These are phyloP conservation scores for Perccottus glenii DNA, from an alignment of 2,113 vertebrate species.

Conservation along the genomic window DNA sequence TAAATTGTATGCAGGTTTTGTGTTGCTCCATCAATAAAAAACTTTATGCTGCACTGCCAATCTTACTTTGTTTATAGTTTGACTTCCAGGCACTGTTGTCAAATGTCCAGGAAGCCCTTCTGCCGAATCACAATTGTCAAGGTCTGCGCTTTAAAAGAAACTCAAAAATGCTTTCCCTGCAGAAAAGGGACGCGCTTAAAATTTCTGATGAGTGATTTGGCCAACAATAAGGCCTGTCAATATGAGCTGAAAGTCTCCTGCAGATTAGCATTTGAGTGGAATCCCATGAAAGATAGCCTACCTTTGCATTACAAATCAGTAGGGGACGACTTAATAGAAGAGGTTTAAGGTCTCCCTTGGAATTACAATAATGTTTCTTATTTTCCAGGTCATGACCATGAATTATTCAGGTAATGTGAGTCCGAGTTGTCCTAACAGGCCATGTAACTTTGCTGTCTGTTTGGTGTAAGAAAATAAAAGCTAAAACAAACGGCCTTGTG, in stretches of 20 bases:
- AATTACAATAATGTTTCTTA: slow-evolving; percentile 45
- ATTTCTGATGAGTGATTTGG: slow-evolving; percentile 50
- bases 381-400: slow-evolving; percentile 53
- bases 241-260: slow-evolving; percentile 44
- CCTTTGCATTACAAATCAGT: slow-evolving; percentile 59
- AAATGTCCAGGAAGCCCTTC: slow-evolving; percentile 26
- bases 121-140: slow-evolving; percentile 52
- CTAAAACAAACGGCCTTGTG: slow-evolving; percentile 16
- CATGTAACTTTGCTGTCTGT: slow-evolving; percentile 26
- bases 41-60: too few relatives aligned
- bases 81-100: slow-evolving; percentile 19
- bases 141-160: slow-evolving; percentile 23
- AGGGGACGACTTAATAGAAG: slow-evolving; percentile 47
- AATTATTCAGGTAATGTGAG: slow-evolving; percentile 44
- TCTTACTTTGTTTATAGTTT: too few relatives aligned
- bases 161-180: slow-evolving; percentile 25
- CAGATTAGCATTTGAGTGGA: slow-evolving; percentile 59
- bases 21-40: too few relatives aligned
- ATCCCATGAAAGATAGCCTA: slow-evolving; percentile 60
- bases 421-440: slow-evolving; percentile 15
- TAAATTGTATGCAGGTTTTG: too few relatives aligned
- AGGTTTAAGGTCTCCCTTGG: slow-evolving; percentile 24
- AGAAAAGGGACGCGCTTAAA: slow-evolving; percentile 36
- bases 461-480: slow-evolving; percentile 20
- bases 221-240: slow-evolving; percentile 53